These are phyloP conservation scores for Limnephilus lunatus DNA, from an alignment of 2,888 invertebrate species.

Conservation along the genomic window DNA sequence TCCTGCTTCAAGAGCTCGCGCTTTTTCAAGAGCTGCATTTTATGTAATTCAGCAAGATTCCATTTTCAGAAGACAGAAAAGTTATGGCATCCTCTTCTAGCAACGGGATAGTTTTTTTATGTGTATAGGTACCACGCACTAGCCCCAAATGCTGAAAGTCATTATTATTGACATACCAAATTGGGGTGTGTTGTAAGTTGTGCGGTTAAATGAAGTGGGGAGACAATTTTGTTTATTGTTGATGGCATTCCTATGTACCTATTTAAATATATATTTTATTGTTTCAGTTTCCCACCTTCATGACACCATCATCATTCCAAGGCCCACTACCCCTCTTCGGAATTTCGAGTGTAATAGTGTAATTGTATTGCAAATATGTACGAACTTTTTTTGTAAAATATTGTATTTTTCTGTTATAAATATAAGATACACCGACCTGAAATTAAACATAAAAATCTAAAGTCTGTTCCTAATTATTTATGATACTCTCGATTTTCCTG, in stretches of 20 bases:
- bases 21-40: no score
- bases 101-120: no score
- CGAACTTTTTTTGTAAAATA: not conserved
- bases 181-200: no score
- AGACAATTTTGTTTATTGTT: not conserved
- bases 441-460: not conserved
- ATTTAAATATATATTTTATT: not conserved
- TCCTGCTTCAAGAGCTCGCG: no score
- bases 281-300: not conserved
- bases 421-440: not conserved
- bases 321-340: not conserved
- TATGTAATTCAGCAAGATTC: no score
- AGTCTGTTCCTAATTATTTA: not conserved
- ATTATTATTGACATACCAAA: no score
- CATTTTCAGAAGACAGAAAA: no score
- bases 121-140: no score
- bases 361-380: not conserved
- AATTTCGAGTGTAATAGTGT: not conserved
- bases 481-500: not conserved
- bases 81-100: no score
- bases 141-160: no score
- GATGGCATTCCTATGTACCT: no score
- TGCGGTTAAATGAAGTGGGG: not conserved
- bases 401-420: not conserved
- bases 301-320: not conserved